Conservation (phyloP, 2,888 invertebrate genomes). For the Gibbula magus region DNA sequence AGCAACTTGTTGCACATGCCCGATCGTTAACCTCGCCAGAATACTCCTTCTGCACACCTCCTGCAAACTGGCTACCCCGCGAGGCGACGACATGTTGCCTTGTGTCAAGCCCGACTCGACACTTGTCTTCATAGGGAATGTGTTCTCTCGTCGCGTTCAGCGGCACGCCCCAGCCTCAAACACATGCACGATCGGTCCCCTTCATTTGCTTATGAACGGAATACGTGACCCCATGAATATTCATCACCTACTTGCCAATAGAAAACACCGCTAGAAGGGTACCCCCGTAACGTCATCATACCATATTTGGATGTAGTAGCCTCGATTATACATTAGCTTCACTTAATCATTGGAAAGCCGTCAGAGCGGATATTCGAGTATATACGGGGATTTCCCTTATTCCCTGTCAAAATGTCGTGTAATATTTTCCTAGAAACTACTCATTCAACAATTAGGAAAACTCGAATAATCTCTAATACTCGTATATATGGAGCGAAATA, state of each 20-base stretch:
- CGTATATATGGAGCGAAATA: too few relatives aligned
- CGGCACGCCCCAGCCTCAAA: constrained; percentile 9
- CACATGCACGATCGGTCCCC: constrained; percentile 6
- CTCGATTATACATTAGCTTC: background rate
- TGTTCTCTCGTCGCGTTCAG: background rate
- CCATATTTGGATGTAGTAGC: background rate
- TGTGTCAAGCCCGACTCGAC: background rate
- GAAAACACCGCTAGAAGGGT: background rate
- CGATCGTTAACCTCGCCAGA: constrained; percentile 56
- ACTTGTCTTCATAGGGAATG: constrained; percentile 13
- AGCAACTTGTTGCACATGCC: constrained; percentile 52
- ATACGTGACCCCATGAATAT: background rate
- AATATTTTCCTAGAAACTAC: background rate
- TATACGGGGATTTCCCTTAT: background rate
- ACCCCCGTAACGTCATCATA: background rate
- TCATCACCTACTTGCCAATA: background rate
- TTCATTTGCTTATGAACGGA: constrained; percentile 10
- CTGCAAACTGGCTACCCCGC: constrained; percentile 50
- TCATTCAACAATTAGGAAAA: too few relatives aligned
- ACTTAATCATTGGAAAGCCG: background rate
- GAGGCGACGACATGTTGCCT: background rate
- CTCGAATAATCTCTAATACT: too few relatives aligned
- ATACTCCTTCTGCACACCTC: constrained; percentile 61
- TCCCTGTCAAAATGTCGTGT: background rate
- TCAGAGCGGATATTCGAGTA: background rate